Percentiles rank a stretch among this genome's conserved stretches.
phyloP scores from a whole-genome alignment of 2,113 vertebrate species.

The Amblyornis subalaris region DNA sequence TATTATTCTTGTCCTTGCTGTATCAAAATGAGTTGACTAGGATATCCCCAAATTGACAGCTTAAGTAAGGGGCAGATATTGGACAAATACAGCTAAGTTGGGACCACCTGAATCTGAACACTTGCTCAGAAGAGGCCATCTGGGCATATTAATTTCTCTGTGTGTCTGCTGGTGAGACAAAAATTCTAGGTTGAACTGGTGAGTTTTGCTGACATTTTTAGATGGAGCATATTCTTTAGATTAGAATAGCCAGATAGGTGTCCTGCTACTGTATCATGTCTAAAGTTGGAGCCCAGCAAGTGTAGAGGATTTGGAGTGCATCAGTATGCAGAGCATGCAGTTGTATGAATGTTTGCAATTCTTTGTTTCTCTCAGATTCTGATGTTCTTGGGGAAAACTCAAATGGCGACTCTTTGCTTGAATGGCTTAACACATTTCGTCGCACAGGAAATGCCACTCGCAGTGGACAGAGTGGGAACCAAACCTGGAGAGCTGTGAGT shows the following conservation, averaged over 20 bases:
- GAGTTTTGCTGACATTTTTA: neutral
- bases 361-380: slow-evolving; percentile 72
- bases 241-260: neutral
- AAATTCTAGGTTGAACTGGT: neutral
- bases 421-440: slow-evolving; percentile 90
- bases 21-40: neutral
- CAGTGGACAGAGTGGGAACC: slow-evolving; percentile 93
- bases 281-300: neutral
- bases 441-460: slow-evolving; percentile 89
- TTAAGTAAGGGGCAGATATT: neutral
- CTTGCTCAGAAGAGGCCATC: neutral
- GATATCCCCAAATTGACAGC: neutral
- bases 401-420: slow-evolving; percentile 85
- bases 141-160: neutral
- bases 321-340: neutral
- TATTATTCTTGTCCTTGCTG: neutral
- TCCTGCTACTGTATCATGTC: rapidly evolving
- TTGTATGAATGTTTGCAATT: neutral
- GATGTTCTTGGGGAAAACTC: slow-evolving; percentile 79
- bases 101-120: neutral
- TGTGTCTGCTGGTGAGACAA: neutral
- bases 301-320: neutral
- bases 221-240: rapidly evolving
- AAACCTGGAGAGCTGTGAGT: slow-evolving; percentile 94
- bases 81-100: neutral